Conservation (phyloP, 2,888 invertebrate genomes). For the Leucozona laternaria region DNA sequence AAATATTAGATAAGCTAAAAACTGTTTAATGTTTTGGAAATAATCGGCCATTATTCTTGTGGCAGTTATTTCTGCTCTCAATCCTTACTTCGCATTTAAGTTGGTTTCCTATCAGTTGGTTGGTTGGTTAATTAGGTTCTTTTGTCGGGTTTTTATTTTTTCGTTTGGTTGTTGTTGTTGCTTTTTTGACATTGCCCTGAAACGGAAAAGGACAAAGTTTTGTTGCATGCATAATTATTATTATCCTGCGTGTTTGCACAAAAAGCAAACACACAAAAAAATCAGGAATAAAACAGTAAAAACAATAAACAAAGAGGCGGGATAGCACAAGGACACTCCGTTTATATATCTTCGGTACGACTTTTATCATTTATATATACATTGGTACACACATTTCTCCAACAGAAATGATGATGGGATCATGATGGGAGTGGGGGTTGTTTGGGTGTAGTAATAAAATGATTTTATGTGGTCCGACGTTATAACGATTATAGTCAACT, state of each 20-base stretch:
- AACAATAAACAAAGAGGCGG: constrained; percentile 35
- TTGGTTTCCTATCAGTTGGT: constrained; percentile 26
- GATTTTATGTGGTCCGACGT: constrained; percentile 71
- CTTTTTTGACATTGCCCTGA: not conserved
- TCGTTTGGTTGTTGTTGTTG: not conserved
- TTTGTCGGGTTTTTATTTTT: not conserved
- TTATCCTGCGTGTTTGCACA: constrained; percentile 59
- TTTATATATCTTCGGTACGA: constrained; percentile 9
- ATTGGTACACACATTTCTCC: not conserved
- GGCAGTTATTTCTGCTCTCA: constrained; percentile 56
- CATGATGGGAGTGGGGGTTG: no score
- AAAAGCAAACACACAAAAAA: constrained; percentile 13
- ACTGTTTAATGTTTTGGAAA: constrained; percentile 82
- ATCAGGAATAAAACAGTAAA: not conserved
- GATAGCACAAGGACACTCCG: constrained; percentile 16
- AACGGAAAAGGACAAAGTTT: constrained; percentile 59
- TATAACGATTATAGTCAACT: constrained; percentile 72
- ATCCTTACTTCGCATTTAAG: constrained; percentile 17
- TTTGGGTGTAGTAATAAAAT: constrained; percentile 41
- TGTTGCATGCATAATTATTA: constrained; percentile 59
- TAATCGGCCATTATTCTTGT: constrained; percentile 78
- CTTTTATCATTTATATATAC: not conserved
- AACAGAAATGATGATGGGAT: not conserved
- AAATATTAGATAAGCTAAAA: constrained; percentile 80
- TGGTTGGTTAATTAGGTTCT: constrained; percentile 66